Evolutionary conservation across 2,113 vertebrate genomes (phyloP).

Genomic region (Mustela nigripes): DNA sequence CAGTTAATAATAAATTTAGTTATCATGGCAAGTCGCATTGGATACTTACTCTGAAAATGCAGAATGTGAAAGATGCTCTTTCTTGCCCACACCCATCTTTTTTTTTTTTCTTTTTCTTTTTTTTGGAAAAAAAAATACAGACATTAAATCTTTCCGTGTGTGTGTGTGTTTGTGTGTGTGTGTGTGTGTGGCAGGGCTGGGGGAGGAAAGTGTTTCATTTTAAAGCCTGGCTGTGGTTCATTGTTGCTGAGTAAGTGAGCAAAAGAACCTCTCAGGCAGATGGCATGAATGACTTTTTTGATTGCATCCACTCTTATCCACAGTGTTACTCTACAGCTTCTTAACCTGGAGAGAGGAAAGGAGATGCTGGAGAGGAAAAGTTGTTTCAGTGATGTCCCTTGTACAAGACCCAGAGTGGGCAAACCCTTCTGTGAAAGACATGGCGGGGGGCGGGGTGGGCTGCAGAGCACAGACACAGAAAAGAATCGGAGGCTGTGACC

Average conservation of each 20-base stretch:
- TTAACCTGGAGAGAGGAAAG: conserved; percentile 45
- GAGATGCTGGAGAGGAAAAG: background rate
- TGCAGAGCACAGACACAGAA: background rate
- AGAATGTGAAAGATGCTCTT: conserved; percentile 84
- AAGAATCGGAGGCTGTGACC: background rate
- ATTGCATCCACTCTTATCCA: conserved; percentile 45
- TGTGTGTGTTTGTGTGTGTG: background rate
- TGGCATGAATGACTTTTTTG: background rate
- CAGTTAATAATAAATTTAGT: conserved; percentile 99
- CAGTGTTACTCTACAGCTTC: background rate
- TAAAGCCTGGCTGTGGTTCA: conserved; percentile 35
- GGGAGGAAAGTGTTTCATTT: conserved; percentile 35
- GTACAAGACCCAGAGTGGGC: background rate
- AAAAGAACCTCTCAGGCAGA: background rate
- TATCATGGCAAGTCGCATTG: conserved; percentile 93
- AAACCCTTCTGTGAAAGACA: background rate
- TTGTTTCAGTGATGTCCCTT: background rate
- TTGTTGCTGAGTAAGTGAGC: conserved; percentile 59
- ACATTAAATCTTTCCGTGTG: background rate
- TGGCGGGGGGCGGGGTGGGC: no score
- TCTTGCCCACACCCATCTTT: conserved; percentile 45
- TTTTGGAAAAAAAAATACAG: background rate
- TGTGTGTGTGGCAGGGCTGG: background rate
- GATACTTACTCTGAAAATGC: conserved; percentile 92
- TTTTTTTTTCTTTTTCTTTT: background rate